Base-by-base conservation (phyloP, 2,888 invertebrate genomes). In the Drosophila mulleri region DNA sequence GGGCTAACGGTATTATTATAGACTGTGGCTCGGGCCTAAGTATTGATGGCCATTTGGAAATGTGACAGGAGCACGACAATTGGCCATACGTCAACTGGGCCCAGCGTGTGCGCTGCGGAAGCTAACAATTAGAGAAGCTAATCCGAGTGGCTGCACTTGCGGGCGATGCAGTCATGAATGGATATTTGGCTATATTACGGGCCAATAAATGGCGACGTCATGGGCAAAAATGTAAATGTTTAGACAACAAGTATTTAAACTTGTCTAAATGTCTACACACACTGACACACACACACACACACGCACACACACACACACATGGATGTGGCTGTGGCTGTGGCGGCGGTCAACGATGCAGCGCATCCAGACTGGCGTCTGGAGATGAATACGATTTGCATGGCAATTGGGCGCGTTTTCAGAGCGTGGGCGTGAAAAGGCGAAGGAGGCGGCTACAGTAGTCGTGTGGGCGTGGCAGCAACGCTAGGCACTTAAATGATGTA, bases 191-290 rank as follows among this genome's bases (percentile, higher is more conserved):
- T 58, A 60, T 70, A 78, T 82, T 67, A 67, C 45, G 69, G 29
- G 52, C 53, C 62, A 62, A 58, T 69, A 65, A 67, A 82, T 58
- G 76, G 67, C 89, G 88, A 83, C 82, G 89, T 89, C 89, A 81
- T 84, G 83, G 72, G 88, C 84, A 8, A 72, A 83, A 83, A 78
- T 83, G 78, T 83, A 89, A 89, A 89, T 83, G 83, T 83, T 83
- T 89, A 89, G 84, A 83, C 82, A 89, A 81, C 16, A 78, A 84
- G 66, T 75, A 80, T 80, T 77, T 75, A 45, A 77, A 80, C 75
- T 67, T 69, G 60, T 77, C 80, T 66, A 70, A 80, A 77, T 70
- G 62, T 62, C 53, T 44, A 26, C 41, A 62, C 50, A 60, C 50
- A 52, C 54, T 48, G 29, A 48, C 18, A 45, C 23, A 26, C 45